Base-by-base conservation (phyloP, 1,140 invertebrate genomes). In the Brachionus rubens region DNA sequence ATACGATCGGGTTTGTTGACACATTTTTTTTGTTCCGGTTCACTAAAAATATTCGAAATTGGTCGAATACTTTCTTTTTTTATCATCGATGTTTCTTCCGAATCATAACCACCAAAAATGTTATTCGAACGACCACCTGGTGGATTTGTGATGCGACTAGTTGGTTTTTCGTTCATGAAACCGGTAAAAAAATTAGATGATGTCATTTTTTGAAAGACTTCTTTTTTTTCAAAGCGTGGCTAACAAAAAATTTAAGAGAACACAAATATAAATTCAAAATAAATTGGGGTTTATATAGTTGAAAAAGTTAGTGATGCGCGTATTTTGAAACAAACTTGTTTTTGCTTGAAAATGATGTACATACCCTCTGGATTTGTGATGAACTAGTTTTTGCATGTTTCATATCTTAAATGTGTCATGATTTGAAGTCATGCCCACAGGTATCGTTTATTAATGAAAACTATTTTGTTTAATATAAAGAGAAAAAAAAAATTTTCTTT, bases 41-140 rank as follows among this genome's bases (percentile, higher is more conserved):
- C 59, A 7, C 16, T 7, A 14, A 65, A 65, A 41, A 65, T 41
- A 28, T 65, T 65, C 19, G 59, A 65, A 0, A 65, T 65, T 4
- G 59, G 59, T n/a, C 59, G 59, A 21, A 65, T 43, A 30, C 48
- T 72, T 47, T 72, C 46, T 19, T 72, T 47, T 19, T 72, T 33
- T 48, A 6, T 33, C n/a, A 1, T 36, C 1, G 21, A n/a, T 36
- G 68, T 24, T 40, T 72, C 36, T 19, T 48, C 68, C 28, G 14
- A 28, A 1, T 72, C 68, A 47, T 9, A 7, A n/a, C 46, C 19
- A 0, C 43, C 68, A 54, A 72, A 72, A 28, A 72, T 72, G 36
- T 72, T 72, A 36, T 48, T 75, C 4, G 47, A 16, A 5, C 70
- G 70, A 1, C 68, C 68, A 10, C 68, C 43, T 33, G 68, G 68